Percentiles rank a stretch among this genome's conserved stretches.
These are phyloP conservation scores for Campoplex nolae DNA, from an alignment of 2,888 invertebrate genomes.

Conservation along the genomic window DNA sequence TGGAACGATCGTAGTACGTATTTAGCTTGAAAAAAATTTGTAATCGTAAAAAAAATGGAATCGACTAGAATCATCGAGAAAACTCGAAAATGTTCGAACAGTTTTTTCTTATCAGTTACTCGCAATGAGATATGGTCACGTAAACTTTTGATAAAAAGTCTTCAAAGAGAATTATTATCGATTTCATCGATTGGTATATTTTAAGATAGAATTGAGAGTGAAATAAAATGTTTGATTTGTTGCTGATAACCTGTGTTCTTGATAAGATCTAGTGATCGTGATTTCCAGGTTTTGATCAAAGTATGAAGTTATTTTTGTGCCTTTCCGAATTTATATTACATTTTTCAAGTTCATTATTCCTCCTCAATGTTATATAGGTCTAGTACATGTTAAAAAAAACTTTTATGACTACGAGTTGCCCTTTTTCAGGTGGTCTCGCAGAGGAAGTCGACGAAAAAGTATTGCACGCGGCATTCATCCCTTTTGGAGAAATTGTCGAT, in stretches of 20 bases:
- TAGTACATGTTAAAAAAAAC: neutral
- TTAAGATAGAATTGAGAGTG: neutral
- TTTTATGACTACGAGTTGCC: neutral
- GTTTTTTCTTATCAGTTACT: neutral
- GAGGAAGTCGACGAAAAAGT: slow-evolving; percentile 99
- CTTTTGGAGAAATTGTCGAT: slow-evolving; percentile 99
- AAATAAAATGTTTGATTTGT: neutral
- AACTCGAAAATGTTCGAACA: neutral
- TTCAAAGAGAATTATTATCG: neutral
- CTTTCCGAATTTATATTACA: too few relatives aligned
- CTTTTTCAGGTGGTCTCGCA: slow-evolving; percentile 89
- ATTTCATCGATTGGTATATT: neutral
- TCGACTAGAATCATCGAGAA: neutral
- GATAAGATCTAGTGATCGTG: neutral
- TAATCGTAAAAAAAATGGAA: neutral
- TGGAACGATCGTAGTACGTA: neutral
- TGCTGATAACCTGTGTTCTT: neutral
- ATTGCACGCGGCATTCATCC: slow-evolving; percentile 98
- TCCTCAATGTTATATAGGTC: too few relatives aligned
- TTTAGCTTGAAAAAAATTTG: neutral
- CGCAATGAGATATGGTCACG: neutral
- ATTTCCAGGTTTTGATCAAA: neutral
- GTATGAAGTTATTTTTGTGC: neutral
- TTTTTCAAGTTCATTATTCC: neutral
- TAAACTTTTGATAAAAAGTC: neutral